Base-by-base conservation (phyloP, 2,888 invertebrate species). In the Cyclophora albipunctata region DNA sequence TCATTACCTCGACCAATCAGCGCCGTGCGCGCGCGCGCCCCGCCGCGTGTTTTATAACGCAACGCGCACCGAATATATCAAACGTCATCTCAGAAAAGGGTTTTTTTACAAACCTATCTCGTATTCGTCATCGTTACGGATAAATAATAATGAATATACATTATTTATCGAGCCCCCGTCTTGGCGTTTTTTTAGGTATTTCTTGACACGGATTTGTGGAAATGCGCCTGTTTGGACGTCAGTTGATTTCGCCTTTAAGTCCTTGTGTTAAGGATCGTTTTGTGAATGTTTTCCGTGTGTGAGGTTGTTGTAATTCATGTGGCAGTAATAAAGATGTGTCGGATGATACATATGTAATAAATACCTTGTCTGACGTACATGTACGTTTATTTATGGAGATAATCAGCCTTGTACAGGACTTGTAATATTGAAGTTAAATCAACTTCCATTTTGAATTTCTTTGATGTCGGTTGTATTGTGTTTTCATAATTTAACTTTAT, bases 101-200 rank as follows among this genome's bases (percentile, higher is more conserved):
- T 43, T 76, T 79, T 78, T 80, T 81, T 79, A 82, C 80, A 76
- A 80, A 81, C 81, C 76, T 79, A 84, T 84, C 84, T 82, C 74
- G 73, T 83, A 87, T 88, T 84, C 87, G 86, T 88, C 87, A 87
- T 87, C 86, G 86, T 86, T 86, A 81, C 62, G 72, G 73, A 84
- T 86, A 85, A 85, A 85, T 87, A 83, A 84, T 77, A 77, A 76
- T 71, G 76, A 73, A 75, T 78, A 75, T 69, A 69, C 71, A 74
- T 79, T 80, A 81, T 82, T 83, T 82, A 81, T 82, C 71, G 71
- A 71, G 58, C 59, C 69, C 65, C 69, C 69, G 70, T 67, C 74
- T 78, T 75, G 75, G 72, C 72, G 69, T 74, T 70, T 75, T 79
- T 71, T 80, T 83, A 82, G 82, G 20, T 20, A 20, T 20, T 20